Evolutionary conservation across 2,888 invertebrate genomes (phyloP).

Genomic region (Bibio marci): DNA sequence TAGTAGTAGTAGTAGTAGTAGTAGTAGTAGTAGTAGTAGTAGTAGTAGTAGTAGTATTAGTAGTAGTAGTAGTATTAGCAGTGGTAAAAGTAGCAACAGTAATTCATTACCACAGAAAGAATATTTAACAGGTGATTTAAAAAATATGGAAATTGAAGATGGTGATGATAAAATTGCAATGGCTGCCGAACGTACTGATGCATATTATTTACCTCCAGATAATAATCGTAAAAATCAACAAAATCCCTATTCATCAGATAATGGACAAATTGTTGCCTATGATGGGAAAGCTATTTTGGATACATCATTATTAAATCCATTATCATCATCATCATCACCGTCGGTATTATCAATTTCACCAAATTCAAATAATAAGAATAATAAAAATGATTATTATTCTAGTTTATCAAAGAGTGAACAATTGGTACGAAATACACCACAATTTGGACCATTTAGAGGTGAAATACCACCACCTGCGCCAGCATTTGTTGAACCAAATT

Average conservation of each 20-base stretch:
- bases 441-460: constrained; percentile 56
- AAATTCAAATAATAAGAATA: constrained; percentile 10
- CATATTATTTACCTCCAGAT: constrained; percentile 57
- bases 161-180: constrained; percentile 42
- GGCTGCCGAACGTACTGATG: constrained; percentile 52
- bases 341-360: constrained; percentile 8
- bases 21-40: constrained; percentile 14
- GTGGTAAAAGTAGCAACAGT: too few relatives aligned
- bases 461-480: constrained; percentile 47
- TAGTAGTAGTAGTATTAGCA: constrained; percentile 16
- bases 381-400: constrained; percentile 10
- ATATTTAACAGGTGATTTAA: constrained; percentile 17
- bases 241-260: constrained; percentile 36
- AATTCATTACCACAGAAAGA: constrained; percentile 30
- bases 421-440: constrained; percentile 45
- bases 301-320: constrained; percentile 37
- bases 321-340: constrained; percentile 36
- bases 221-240: constrained; percentile 14
- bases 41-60: too few relatives aligned
- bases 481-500: constrained; percentile 26
- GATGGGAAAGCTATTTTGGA: constrained; percentile 61
- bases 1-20: constrained; percentile 28
- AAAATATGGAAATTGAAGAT: constrained; percentile 25
- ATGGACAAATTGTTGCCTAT: constrained; percentile 50
- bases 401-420: constrained; percentile 36